Conservation (phyloP, 2,888 invertebrate species). For the Lamellibrachia columna region DNA sequence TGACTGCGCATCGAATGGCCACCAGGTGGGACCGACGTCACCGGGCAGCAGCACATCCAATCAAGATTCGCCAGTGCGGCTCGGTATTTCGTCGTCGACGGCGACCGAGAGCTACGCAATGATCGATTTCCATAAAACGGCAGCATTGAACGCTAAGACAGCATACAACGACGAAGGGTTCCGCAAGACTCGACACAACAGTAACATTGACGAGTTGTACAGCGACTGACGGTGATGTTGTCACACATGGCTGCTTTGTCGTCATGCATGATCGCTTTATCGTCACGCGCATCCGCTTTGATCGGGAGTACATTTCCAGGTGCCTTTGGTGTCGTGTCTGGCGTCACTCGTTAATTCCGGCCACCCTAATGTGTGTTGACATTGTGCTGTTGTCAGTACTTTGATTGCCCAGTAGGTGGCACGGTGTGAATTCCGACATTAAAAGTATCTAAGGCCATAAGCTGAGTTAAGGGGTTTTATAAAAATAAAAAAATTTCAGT, state of each 20-base stretch:
- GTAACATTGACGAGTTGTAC: conserved; percentile 37
- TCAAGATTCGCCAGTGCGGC: conserved; percentile 54
- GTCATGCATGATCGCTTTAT: background rate
- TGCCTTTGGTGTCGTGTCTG: background rate
- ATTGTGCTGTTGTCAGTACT: background rate
- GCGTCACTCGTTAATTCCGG: background rate
- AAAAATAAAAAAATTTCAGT: too few relatives aligned
- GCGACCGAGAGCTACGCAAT: conserved; percentile 79
- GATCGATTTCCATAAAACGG: conserved; percentile 94
- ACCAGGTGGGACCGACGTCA: conserved; percentile 43
- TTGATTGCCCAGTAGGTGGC: background rate
- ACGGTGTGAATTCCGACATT: background rate
- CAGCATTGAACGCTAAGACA: conserved; percentile 76
- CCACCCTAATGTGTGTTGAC: background rate
- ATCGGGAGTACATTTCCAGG: background rate
- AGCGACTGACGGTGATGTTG: background rate
- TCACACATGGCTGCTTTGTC: background rate
- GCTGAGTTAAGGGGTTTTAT: background rate
- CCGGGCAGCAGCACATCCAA: conserved; percentile 47
- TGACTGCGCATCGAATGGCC: background rate
- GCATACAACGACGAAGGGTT: conserved; percentile 30
- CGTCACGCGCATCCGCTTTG: background rate
- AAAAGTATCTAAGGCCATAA: background rate
- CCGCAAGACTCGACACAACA: conserved; percentile 38
- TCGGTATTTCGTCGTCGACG: conserved; percentile 42